Evolutionary conservation across 2,888 invertebrate species (phyloP).

Genomic region (Harpalus rubripes): DNA sequence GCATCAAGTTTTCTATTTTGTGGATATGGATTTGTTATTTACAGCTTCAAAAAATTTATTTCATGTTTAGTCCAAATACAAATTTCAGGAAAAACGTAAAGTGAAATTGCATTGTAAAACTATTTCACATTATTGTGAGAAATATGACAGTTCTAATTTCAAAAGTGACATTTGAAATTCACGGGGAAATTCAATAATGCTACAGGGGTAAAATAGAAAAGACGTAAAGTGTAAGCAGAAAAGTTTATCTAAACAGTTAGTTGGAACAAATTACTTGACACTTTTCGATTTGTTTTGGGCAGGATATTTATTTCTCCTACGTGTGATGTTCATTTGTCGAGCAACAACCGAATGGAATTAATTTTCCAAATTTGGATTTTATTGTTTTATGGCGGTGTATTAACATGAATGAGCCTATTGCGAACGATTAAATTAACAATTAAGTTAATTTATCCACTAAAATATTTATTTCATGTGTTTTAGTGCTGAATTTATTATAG

Average conservation of each 20-base stretch:
- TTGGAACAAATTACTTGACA: not conserved
- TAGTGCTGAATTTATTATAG: not conserved
- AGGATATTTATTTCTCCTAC: not conserved
- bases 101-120: not conserved
- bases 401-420: constrained; percentile 30
- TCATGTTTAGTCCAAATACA: not conserved
- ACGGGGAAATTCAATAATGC: not conserved
- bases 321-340: not conserved
- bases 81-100: not conserved
- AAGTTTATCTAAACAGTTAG: not conserved
- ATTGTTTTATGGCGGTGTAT: constrained; percentile 8
- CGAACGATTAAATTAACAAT: constrained; percentile 31
- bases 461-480: not conserved
- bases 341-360: not conserved
- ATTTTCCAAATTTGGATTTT: constrained; percentile 23
- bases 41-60: not conserved
- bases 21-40: not conserved
- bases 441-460: not conserved
- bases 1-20: too few relatives aligned
- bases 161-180: not conserved
- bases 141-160: not conserved
- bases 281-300: not conserved
- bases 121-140: not conserved
- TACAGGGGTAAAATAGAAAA: not conserved
- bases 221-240: not conserved